These are phyloP conservation scores for Manis javanica DNA, from an alignment of 2,797 vertebrate genomes.

Conservation along the genomic window DNA sequence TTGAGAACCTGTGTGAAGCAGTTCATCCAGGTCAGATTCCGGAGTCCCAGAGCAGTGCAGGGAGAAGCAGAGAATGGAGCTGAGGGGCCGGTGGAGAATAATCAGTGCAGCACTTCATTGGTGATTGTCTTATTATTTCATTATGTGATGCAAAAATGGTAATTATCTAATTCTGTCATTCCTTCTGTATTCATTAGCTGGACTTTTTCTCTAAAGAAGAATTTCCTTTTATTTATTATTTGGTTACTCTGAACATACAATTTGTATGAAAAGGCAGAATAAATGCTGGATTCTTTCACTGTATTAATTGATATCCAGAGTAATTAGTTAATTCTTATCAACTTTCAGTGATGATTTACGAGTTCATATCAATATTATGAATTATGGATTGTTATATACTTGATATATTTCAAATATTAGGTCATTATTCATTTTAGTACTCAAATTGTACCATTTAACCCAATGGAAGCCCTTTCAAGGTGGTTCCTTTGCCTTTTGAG, in stretches of 20 bases:
- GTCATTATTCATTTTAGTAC: neutral
- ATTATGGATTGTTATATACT: neutral
- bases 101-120: neutral
- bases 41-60: neutral
- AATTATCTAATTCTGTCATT: neutral
- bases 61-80: neutral
- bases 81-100: neutral
- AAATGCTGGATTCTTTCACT: neutral
- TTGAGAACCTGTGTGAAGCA: neutral
- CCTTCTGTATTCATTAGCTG: neutral
- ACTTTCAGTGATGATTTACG: neutral
- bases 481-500: neutral
- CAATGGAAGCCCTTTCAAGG: neutral
- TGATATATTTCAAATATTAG: neutral
- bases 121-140: neutral
- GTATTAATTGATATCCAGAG: neutral
- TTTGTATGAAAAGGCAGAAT: neutral
- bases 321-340: neutral
- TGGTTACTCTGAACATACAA: neutral
- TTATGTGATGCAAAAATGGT: neutral
- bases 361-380: neutral
- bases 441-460: neutral
- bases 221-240: neutral
- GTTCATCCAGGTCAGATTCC: neutral
- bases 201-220: neutral